phyloP scores from a whole-genome alignment of 2,888 invertebrate genomes.

The Luperina testacea region DNA sequence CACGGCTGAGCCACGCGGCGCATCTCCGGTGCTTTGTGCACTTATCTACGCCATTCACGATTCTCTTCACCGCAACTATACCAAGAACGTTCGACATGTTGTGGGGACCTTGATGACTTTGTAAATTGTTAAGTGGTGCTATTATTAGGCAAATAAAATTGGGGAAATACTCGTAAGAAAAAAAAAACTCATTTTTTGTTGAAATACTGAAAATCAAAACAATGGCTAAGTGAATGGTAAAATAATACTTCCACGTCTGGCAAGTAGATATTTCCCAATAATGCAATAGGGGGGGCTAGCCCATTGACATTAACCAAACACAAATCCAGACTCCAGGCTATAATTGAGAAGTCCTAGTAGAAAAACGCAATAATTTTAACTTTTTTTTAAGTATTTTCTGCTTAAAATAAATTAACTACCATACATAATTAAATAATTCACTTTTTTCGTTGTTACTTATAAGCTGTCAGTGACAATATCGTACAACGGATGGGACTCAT shows the following conservation, averaged over 20 bases:
- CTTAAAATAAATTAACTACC: constrained; percentile 9
- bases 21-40: constrained; percentile 88
- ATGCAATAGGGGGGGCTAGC: neutral
- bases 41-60: constrained; percentile 88
- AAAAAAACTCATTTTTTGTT: no score
- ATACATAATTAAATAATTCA: constrained; percentile 29
- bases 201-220: neutral
- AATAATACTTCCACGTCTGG: neutral
- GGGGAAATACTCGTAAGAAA: neutral
- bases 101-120: constrained; percentile 68
- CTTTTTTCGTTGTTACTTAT: constrained; percentile 25
- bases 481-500: constrained; percentile 78
- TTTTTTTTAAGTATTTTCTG: neutral
- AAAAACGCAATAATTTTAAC: neutral
- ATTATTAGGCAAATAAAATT: constrained; percentile 13
- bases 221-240: neutral
- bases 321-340: neutral
- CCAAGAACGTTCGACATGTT: constrained; percentile 67
- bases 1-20: constrained; percentile 75
- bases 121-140: constrained; percentile 35
- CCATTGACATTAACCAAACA: no score
- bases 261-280: neutral
- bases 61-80: constrained; percentile 81
- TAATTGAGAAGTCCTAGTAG: neutral
- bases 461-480: constrained; percentile 53